Percentiles rank a stretch among this genome's conserved stretches.
Conservation (phyloP, 64 coral and sea anemone species). For the Montipora efflorescens region DNA sequence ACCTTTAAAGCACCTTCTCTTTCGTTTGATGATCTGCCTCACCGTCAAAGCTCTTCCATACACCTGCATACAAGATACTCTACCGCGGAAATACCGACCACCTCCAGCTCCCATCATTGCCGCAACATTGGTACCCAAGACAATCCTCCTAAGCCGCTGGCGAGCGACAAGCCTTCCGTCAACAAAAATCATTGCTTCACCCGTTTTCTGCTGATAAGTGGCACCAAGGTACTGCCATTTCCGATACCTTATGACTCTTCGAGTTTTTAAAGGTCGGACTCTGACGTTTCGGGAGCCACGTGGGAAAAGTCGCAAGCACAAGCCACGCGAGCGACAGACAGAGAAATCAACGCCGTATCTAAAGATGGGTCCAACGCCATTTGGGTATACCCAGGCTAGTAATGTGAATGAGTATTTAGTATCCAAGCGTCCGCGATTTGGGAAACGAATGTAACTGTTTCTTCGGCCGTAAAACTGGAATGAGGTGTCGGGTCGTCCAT, state of each 20-base stretch:
- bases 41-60: slow-evolving; percentile 7
- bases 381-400: slow-evolving; percentile 37
- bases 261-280: not conserved
- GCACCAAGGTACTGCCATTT: slow-evolving; percentile 36
- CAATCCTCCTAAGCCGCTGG: slow-evolving; percentile 5
- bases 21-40: slow-evolving; percentile 21
- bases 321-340: not conserved
- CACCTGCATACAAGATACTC: slow-evolving; percentile 52
- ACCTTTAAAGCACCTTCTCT: slow-evolving; percentile 43
- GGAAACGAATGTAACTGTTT: slow-evolving; percentile 38
- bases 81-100: slow-evolving; percentile 22
- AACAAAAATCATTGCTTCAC: slow-evolving; percentile 29
- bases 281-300: not conserved
- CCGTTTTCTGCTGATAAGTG: slow-evolving; percentile 22
- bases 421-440: slow-evolving; percentile 38
- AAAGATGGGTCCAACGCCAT: slow-evolving; percentile 52
- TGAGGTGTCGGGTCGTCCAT: slow-evolving; percentile 14
- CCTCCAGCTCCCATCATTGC: slow-evolving; percentile 36
- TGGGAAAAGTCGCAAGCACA: slow-evolving; percentile 14
- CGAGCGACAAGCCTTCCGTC: slow-evolving; percentile 29
- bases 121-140: slow-evolving; percentile 6
- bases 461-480: slow-evolving; percentile 33
- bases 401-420: slow-evolving; percentile 11
- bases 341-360: slow-evolving; percentile 58
- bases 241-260: not conserved